These are phyloP conservation scores for Hoplodrina ambigua DNA, from an alignment of 2,888 invertebrate species.

Conservation along the genomic window DNA sequence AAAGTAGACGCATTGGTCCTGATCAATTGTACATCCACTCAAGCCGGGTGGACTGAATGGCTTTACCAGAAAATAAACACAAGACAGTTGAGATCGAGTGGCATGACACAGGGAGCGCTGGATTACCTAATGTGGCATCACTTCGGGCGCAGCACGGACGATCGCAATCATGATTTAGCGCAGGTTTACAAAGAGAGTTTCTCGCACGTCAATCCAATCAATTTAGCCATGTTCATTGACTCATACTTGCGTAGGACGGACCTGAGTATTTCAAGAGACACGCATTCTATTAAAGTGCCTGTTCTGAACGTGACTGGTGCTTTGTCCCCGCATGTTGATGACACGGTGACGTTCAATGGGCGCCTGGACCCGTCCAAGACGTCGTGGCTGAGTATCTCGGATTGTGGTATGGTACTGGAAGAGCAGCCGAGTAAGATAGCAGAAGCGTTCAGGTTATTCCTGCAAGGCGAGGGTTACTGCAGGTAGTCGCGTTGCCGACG, in stretches of 20 bases:
- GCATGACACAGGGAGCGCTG: slow-evolving; percentile 97
- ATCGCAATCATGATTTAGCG: slow-evolving; percentile 98
- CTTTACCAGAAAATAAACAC: slow-evolving; percentile 99
- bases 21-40: slow-evolving; percentile 98
- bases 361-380: slow-evolving; percentile 98
- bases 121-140: slow-evolving; percentile 99
- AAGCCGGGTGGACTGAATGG: slow-evolving; percentile 99
- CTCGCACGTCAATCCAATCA: slow-evolving; percentile 97
- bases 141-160: slow-evolving; percentile 97
- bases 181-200: slow-evolving; percentile 98
- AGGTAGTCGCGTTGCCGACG: slow-evolving; percentile 84
- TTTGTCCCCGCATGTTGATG: slow-evolving; percentile 98
- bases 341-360: slow-evolving; percentile 98
- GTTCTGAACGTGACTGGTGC: slow-evolving; percentile 98
- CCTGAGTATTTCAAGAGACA: slow-evolving; percentile 93
- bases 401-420: slow-evolving; percentile 99
- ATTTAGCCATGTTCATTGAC: slow-evolving; percentile 98
- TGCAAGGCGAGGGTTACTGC: slow-evolving; percentile 99
- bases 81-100: slow-evolving; percentile 95
- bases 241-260: slow-evolving; percentile 97
- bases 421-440: slow-evolving; percentile 99
- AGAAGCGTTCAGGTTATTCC: slow-evolving; percentile 98
- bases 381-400: slow-evolving; percentile 99
- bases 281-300: slow-evolving; percentile 94
- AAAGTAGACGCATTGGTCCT: slow-evolving; percentile 97